Percentiles rank a stretch among this genome's conserved stretches.
Conservation (phyloP, 2,113 vertebrate species). For the Syngnathoides biaculeatus region DNA sequence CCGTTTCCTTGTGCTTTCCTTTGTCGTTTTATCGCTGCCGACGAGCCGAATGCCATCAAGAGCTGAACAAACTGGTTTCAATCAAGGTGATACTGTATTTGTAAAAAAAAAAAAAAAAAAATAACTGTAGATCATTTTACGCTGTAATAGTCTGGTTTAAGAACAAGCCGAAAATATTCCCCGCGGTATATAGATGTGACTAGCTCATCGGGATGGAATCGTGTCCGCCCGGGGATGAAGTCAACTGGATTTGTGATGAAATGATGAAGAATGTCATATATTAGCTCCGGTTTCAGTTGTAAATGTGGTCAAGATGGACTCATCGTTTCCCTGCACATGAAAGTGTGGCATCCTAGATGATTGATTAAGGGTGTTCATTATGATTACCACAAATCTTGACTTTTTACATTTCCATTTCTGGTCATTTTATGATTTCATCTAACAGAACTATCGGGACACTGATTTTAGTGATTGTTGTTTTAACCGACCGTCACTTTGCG, state of each 20-base stretch:
- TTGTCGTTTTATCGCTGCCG: too few species aligned
- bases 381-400: background rate
- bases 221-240: background rate
- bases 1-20: too few species aligned
- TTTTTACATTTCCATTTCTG: background rate
- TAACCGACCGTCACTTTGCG: background rate
- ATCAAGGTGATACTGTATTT: background rate
- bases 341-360: background rate
- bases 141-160: too few species aligned
- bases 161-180: background rate
- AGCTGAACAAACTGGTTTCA: background rate
- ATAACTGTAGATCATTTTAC: background rate
- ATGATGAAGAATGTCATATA: too few species aligned
- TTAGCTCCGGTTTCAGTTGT: background rate
- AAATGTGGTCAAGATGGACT: background rate
- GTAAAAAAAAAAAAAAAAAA: too few species aligned
- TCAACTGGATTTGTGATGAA: background rate
- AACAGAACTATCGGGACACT: background rate
- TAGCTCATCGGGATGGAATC: background rate
- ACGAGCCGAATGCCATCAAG: too few species aligned
- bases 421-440: conserved; percentile 6
- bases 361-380: background rate
- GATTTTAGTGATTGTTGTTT: background rate
- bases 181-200: background rate
- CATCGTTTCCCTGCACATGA: too few species aligned